Conservation (phyloP, 1,140 invertebrate species). For the Agrypnia vestita region DNA sequence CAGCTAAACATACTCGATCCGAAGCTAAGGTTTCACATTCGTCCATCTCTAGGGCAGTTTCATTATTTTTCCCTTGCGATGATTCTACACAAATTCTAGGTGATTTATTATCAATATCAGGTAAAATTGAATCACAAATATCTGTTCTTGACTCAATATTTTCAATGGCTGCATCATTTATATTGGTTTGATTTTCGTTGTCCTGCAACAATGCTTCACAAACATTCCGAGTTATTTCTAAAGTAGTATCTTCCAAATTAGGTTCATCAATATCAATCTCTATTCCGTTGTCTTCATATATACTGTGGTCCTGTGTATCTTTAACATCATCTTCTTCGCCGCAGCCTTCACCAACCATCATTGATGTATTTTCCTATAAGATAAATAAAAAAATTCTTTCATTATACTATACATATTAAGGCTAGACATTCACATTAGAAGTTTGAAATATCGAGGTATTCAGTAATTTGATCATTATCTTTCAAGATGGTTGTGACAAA, state of each 20-base stretch:
- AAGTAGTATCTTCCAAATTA: background rate
- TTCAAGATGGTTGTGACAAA: background rate
- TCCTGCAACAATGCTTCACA: background rate
- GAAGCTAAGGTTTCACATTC: background rate
- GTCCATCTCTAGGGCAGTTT: background rate
- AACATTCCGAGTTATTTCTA: background rate
- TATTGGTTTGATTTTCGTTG: background rate
- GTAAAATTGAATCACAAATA: constrained; percentile 5
- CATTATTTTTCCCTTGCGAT: constrained; percentile 1
- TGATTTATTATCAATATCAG: constrained; percentile 1
- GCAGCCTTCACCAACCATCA: background rate
- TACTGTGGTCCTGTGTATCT: background rate
- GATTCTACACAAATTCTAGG: background rate
- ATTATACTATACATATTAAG: too few relatives aligned
- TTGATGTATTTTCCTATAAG: background rate
- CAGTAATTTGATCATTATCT: too few relatives aligned
- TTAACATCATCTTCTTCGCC: background rate
- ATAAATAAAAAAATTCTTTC: background rate
- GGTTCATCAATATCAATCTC: background rate
- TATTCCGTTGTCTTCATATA: background rate
- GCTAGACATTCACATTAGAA: too few relatives aligned
- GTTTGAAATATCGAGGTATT: too few relatives aligned
- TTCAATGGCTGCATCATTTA: background rate
- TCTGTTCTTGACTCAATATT: background rate
- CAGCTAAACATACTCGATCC: background rate